Conservation (phyloP, 2,888 invertebrate genomes). For the Polymixis flavicincta region DNA sequence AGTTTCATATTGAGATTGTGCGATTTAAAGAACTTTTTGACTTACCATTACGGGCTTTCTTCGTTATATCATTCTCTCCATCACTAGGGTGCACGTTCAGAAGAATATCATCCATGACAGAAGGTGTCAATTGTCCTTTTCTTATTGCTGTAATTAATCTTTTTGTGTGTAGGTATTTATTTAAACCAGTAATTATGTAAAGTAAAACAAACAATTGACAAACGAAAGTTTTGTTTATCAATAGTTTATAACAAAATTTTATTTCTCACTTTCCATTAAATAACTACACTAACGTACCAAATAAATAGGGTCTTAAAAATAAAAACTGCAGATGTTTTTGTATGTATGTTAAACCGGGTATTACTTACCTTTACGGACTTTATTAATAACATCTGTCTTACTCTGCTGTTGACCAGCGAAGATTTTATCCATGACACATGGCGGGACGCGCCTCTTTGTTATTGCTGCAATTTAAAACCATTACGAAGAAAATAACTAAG, state of each 20-base stretch:
- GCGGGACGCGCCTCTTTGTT: conserved; percentile 22
- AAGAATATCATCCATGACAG: conserved; percentile 33
- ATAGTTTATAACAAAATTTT: not conserved
- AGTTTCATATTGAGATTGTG: not conserved
- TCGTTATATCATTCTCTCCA: not conserved
- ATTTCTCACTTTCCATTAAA: not conserved
- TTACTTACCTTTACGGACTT: conserved; percentile 10
- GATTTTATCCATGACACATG: conserved; percentile 24
- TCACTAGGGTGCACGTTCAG: conserved; percentile 22
- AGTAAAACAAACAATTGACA: not conserved
- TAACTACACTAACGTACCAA: not conserved
- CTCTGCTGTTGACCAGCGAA: not conserved
- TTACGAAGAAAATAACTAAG: not conserved
- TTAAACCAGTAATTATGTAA: no score
- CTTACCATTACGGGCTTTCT: conserved; percentile 30
- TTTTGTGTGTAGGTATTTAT: not conserved
- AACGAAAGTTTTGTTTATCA: not conserved
- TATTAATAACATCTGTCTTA: conserved; percentile 2
- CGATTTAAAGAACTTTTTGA: not conserved
- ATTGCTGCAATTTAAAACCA: conserved; percentile 21
- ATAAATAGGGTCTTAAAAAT: not conserved
- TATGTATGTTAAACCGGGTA: not conserved
- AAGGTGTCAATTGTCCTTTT: conserved; percentile 30
- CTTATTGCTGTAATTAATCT: conserved; percentile 24
- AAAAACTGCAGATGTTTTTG: not conserved